These are phyloP conservation scores for Drosophila mayri DNA, from an alignment of 1,140 invertebrate species.

Conservation along the genomic window DNA sequence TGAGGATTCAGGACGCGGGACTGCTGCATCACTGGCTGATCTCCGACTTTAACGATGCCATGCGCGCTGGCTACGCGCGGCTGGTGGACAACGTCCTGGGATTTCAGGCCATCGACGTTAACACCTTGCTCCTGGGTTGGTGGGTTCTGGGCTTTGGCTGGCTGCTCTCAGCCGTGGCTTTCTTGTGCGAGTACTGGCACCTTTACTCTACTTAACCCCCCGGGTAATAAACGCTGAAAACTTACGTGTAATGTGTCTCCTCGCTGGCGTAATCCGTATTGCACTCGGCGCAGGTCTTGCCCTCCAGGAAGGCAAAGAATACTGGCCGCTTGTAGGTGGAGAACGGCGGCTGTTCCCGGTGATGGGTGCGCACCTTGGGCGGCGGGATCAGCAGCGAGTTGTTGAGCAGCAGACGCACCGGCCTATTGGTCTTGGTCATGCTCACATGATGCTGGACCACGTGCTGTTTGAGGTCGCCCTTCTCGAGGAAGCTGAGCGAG, in stretches of 20 bases:
- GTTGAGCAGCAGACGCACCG: conserved; percentile 67
- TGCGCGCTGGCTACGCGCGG: conserved; percentile 68
- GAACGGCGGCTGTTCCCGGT: conserved; percentile 74
- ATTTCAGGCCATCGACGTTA: conserved; percentile 61
- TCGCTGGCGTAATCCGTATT: conserved; percentile 73
- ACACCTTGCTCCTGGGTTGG: conserved; percentile 64
- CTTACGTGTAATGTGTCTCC: conserved; percentile 79
- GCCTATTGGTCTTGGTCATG: conserved; percentile 68
- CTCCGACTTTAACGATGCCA: conserved; percentile 74
- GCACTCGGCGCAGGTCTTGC: conserved; percentile 78
- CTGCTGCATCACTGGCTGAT: conserved; percentile 61
- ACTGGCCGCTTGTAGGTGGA: conserved; percentile 64
- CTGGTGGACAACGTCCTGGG: conserved; percentile 55
- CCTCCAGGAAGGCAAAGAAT: conserved; percentile 74
- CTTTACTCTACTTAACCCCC: background rate
- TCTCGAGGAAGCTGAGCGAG: conserved; percentile 74
- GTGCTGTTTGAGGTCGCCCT: conserved; percentile 86
- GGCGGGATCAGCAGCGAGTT: conserved; percentile 75
- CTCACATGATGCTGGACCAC: conserved; percentile 85
- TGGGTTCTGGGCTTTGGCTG: conserved; percentile 40
- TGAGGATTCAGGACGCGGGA: conserved; percentile 61
- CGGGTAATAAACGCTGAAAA: background rate
- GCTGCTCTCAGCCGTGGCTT: conserved; percentile 9
- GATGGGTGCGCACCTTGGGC: conserved; percentile 79
- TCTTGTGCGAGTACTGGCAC: conserved; percentile 9